Evolutionary conservation across 1,140 invertebrate species (phyloP), one percentile per base, ranked within the genome.

Genomic region (Zaprionus gabonicus): DNA sequence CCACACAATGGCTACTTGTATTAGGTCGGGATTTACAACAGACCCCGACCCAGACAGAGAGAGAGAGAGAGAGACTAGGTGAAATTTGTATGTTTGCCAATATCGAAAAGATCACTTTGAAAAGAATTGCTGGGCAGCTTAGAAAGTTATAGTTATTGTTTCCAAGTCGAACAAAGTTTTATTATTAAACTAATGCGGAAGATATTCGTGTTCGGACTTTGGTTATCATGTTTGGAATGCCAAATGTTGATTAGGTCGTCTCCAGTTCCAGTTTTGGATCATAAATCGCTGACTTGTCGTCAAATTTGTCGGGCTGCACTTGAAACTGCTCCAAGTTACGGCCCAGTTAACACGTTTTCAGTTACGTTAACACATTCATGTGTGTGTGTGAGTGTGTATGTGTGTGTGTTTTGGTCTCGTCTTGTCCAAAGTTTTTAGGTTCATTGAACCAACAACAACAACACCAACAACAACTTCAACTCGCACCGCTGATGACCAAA

Each of bases 401-500:
- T 41, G 15, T 41, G 38, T 41, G n/a, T 6, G 41, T 17, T 17
- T 44, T 41, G 38, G 41, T 46, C n/a, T 17, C n/a, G 41, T 56
- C 13, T 31, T 63, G 38, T 23, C 28, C 70, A 57, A 57, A 57
- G 62, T 62, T 51, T 23, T 66, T 55, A 46, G 64, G 82, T 83
- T 87, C 80, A 44, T 78, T 76, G 70, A 79, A 81, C 81, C 59
- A 71, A 65, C 36, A 38, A 38, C 36, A 38, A 17, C 41, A 17
- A 7, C 41, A 44, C 1, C 23, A 23, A 23, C 23, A 23, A 23
- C 23, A 70, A 46, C 41, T 46, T 17, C n/a, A 65, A 64, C 77
- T 51, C 67, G 66, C 53, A 34, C 57, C 59, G 58, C 71, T 67
- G 69, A 77, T 86, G 82, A 67, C 80, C 84, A 86, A 82, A 86